Base-by-base conservation (phyloP, 2,888 invertebrate genomes). In the Chrysotoxum bicinctum region DNA sequence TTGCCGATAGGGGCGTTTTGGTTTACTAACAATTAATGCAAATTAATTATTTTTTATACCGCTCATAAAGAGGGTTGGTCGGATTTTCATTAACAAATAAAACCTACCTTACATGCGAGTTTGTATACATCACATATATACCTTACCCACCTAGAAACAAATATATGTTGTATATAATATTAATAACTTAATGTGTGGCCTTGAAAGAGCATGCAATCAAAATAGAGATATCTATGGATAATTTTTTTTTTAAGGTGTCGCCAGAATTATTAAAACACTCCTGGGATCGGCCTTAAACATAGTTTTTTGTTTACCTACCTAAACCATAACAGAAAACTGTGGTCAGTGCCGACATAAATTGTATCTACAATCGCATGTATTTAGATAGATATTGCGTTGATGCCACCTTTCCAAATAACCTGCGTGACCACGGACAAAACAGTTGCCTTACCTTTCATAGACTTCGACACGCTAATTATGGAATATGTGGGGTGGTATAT, bases 1-100 rank as follows among this genome's bases (percentile, higher is more conserved):
- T 81, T 72, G 62, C 43, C 72, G 62, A 85, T 76, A 85, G 81
- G 84, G 85, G 85, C 81, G 76, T 68, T 69, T 52, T 32, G 35
- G 56, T 52, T 56, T 64, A 16, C 48, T 40, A 37, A 56, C 73
- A 74, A 69, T 64, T 74, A 62, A 78, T 66, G 50, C 76, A 72
- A 64, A 43, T 74, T 10, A 48, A 68, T 19, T 40, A 35, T 73
- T 26, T 50, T 50, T 26, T 32, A 56, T 54, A 69, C 35, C 77
- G 3, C 30, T 32, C 45, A 72, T 45, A 19, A 58, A 37, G 26
- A 19, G 56, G 64, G 21, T 45, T 64, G 43, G 43, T 62, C 26
- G 62, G 26, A 37, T 21, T 58, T 58, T 58, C 35, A 58, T 21
- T 35, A 19, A 32, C 35, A 21, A 37, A 37, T n/a, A 35, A 35